Conservation (phyloP, 1,140 invertebrate genomes). For the Onthophagus taurus region DNA sequence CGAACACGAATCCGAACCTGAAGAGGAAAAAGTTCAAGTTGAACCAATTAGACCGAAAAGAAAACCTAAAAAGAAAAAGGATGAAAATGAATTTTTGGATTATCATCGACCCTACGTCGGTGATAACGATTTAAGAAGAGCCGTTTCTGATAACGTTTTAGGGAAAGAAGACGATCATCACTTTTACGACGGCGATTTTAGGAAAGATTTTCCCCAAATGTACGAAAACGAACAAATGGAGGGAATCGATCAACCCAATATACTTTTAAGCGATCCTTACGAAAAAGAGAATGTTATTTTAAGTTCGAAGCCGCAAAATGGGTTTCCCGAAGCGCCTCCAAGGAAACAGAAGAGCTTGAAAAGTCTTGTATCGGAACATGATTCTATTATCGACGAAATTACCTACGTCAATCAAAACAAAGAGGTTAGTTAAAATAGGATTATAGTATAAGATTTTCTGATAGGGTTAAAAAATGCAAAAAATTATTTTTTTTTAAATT, state of each 20-base stretch:
- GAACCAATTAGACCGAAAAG: conserved; percentile 37
- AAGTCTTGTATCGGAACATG: conserved; percentile 37
- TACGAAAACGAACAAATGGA: conserved; percentile 41
- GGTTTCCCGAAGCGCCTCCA: conserved; percentile 28
- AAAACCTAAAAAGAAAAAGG: conserved; percentile 27
- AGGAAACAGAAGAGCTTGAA: conserved; percentile 36
- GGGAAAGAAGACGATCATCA: not conserved
- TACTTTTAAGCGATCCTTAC: conserved; percentile 34
- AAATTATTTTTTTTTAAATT: conserved; percentile 21
- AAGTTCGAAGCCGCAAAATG: conserved; percentile 6
- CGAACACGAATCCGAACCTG: conserved; percentile 30
- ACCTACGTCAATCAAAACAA: conserved; percentile 1
- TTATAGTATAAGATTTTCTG: conserved; percentile 8
- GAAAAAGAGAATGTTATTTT: not conserved
- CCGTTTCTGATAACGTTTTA: conserved; percentile 6
- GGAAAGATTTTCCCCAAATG: conserved; percentile 10
- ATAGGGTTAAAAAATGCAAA: conserved; percentile 13
- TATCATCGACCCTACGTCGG: conserved; percentile 24
- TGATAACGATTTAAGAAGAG: conserved; percentile 11
- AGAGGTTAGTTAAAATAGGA: conserved; percentile 13
- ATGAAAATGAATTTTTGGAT: conserved; percentile 25
- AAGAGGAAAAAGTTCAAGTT: conserved; percentile 21
- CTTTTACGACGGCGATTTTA: not conserved
- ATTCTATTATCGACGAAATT: conserved; percentile 40
- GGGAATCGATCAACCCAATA: conserved; percentile 40